phyloP scores from a whole-genome alignment of 2,113 vertebrate genomes.

The Hoplias malabaricus region DNA sequence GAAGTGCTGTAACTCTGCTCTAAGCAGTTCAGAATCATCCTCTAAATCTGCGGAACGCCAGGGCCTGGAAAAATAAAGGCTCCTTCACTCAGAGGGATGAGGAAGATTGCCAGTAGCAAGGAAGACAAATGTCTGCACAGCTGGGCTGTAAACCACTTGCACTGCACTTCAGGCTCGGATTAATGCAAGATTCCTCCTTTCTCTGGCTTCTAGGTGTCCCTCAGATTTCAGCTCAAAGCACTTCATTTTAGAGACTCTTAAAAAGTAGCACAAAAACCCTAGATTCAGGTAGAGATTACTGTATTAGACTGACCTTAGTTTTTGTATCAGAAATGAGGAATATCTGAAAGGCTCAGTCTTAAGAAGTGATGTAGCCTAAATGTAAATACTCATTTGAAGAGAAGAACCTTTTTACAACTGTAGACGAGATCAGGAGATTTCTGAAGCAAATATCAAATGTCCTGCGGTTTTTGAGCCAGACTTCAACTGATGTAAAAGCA shows the following conservation, averaged over 20 bases:
- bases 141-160: conserved; percentile 55
- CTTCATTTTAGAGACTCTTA: conserved; percentile 78
- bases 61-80: conserved; percentile 60
- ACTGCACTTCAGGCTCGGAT: conserved; percentile 56
- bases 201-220: conserved; percentile 54
- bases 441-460: conserved; percentile 64
- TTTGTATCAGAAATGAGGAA: conserved; percentile 78
- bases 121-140: conserved; percentile 44
- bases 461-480: conserved; percentile 78
- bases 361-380: conserved; percentile 59
- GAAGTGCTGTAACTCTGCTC: conserved; percentile 77
- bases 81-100: conserved; percentile 45
- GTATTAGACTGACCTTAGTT: conserved; percentile 83
- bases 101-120: conserved; percentile 27
- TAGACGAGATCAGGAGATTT: conserved; percentile 72
- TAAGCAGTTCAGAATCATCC: conserved; percentile 71
- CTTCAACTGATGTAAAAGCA: conserved; percentile 83
- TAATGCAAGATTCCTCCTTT: conserved; percentile 41
- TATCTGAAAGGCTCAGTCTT: conserved; percentile 72
- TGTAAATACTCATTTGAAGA: conserved; percentile 77
- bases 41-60: conserved; percentile 68
- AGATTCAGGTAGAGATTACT: conserved; percentile 86
- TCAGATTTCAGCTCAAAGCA: conserved; percentile 61
- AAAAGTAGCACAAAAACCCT: conserved; percentile 85
- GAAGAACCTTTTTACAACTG: conserved; percentile 80